Evolutionary conservation across 2,888 invertebrate species (phyloP).

Genomic region (Epistrophella euchroma): DNA sequence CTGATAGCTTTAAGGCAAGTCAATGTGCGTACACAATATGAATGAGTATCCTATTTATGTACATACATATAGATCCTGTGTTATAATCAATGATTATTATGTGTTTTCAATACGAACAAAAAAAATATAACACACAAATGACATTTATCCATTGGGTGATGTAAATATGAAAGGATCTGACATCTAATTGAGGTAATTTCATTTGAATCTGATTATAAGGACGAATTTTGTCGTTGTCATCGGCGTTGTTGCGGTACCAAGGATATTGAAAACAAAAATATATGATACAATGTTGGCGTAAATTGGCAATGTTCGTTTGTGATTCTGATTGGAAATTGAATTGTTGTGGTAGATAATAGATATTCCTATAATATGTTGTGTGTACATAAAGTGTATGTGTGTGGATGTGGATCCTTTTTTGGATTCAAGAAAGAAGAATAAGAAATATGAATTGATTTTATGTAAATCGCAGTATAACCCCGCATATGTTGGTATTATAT

Average conservation of each 20-base stretch:
- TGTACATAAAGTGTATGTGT: too few species aligned
- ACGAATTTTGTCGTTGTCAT: neutral
- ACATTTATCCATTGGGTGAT: constrained; percentile 54
- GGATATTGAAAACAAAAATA: neutral
- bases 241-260: neutral
- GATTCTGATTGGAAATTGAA: constrained; percentile 51
- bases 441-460: constrained; percentile 49
- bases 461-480: constrained; percentile 12
- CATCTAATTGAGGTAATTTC: constrained; percentile 73
- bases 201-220: constrained; percentile 66
- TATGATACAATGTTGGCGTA: constrained; percentile 26
- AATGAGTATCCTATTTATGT: neutral
- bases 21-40: neutral
- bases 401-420: neutral
- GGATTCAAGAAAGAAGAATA: neutral
- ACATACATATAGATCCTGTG: neutral
- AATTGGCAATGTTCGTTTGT: constrained; percentile 46
- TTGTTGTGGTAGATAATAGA: neutral
- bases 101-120: constrained; percentile 39
- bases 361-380: neutral
- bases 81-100: constrained; percentile 37
- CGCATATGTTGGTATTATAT: neutral
- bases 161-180: constrained; percentile 58
- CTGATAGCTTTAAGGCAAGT: constrained; percentile 1
- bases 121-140: constrained; percentile 27